Conservation (phyloP, 2,113 vertebrate species). For the Oreochromis spilurus region DNA sequence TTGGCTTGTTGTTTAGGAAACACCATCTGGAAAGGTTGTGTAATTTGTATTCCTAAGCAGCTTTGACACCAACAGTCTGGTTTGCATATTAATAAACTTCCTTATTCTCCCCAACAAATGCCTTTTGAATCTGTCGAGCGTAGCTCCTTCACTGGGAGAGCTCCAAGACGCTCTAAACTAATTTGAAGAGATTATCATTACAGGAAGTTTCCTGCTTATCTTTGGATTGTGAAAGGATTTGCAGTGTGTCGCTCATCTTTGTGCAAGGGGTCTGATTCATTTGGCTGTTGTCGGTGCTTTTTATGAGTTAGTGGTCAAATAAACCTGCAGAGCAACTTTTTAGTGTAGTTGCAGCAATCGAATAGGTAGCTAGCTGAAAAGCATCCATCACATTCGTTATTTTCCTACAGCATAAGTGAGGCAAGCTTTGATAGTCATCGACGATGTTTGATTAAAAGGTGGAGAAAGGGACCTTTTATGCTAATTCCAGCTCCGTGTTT, state of each 20-base stretch:
- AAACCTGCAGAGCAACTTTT: background rate
- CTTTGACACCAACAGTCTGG: background rate
- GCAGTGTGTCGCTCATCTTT: background rate
- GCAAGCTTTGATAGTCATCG: background rate
- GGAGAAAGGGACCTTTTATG: background rate
- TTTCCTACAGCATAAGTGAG: rapidly evolving
- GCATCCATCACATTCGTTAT: background rate
- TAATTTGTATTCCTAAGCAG: constrained; percentile 5
- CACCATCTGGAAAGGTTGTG: background rate
- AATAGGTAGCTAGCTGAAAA: background rate
- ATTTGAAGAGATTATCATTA: background rate
- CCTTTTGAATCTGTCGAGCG: background rate
- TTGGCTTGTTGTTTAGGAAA: background rate
- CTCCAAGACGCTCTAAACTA: background rate
- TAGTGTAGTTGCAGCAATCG: background rate
- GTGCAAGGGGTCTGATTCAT: rapidly evolving
- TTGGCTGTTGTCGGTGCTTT: background rate
- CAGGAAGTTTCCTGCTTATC: background rate
- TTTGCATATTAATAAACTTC: constrained; percentile 19
- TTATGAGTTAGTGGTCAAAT: rapidly evolving
- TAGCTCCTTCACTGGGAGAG: background rate
- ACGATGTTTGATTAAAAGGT: background rate
- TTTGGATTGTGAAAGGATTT: background rate
- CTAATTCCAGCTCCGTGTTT: background rate
- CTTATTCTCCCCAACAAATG: background rate